Conservation (phyloP, 2,888 invertebrate genomes). For the Ophion costatus region DNA sequence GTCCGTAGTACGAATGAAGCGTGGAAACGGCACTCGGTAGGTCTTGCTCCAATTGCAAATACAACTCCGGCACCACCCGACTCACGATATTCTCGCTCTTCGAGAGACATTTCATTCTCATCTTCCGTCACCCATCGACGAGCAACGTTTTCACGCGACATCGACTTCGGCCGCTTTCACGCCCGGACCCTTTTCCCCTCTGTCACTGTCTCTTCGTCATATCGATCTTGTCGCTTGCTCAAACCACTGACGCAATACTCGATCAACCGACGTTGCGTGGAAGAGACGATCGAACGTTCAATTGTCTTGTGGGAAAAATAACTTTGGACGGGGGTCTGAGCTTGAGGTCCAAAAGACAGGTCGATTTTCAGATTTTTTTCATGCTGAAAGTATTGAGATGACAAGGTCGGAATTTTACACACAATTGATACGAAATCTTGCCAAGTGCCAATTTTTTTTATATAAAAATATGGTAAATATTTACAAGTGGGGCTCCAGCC, state of each 20-base stretch:
- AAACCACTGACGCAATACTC: conserved; percentile 8
- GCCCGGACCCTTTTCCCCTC: conserved; percentile 25
- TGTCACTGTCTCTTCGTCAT: conserved; percentile 17
- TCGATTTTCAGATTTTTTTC: too few species aligned
- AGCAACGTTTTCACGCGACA: conserved; percentile 62
- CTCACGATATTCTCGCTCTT: conserved; percentile 49
- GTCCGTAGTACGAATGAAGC: conserved; percentile 16
- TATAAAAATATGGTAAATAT: too few species aligned
- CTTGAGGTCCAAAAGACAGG: too few species aligned
- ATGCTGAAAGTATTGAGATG: too few species aligned
- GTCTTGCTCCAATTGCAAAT: conserved; percentile 46
- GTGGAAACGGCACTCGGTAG: conserved; percentile 20
- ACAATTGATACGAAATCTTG: too few species aligned
- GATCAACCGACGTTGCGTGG: conserved; percentile 1
- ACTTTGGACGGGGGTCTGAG: too few species aligned
- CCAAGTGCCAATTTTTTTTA: too few species aligned
- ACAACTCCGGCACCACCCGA: not conserved
- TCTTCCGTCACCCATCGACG: conserved; percentile 59
- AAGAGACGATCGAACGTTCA: not conserved
- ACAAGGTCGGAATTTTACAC: too few species aligned
- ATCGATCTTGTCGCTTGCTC: conserved; percentile 7
- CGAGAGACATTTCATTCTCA: conserved; percentile 60
- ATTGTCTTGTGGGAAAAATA: too few species aligned
- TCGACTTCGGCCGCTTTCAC: conserved; percentile 50
- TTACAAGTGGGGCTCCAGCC: too few species aligned